These are phyloP conservation scores for Pseudopleuronectes americanus DNA, from an alignment of 2,797 vertebrate species.

Conservation along the genomic window DNA sequence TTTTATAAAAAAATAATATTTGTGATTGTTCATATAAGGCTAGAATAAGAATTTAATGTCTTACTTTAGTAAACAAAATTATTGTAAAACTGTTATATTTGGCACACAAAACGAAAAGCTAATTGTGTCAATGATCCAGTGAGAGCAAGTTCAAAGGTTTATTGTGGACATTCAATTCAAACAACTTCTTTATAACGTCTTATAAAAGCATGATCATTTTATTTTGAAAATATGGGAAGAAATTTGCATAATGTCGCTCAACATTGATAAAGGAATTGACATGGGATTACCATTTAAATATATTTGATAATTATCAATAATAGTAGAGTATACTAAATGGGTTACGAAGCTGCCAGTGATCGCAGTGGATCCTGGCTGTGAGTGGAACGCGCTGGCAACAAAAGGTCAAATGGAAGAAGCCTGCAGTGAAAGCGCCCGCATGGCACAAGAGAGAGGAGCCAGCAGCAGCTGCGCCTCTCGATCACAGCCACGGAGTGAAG, in stretches of 20 bases:
- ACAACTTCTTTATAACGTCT: not conserved
- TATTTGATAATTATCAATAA: constrained; percentile 7
- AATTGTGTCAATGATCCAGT: too few species aligned
- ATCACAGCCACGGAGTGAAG: constrained; percentile 44
- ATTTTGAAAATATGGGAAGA: not conserved
- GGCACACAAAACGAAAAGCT: not conserved
- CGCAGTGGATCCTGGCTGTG: constrained; percentile 22
- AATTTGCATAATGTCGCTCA: not conserved
- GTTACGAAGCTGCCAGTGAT: not conserved
- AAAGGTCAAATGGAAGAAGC: constrained; percentile 56
- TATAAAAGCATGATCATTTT: not conserved
- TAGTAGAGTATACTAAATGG: constrained; percentile 16
- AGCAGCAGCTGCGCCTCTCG: constrained; percentile 81
- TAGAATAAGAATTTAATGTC: not conserved
- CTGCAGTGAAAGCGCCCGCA: constrained; percentile 31
- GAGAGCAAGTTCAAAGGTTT: constrained; percentile 5
- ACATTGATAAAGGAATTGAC: not conserved
- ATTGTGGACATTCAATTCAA: not conserved
- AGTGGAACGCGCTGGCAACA: constrained; percentile 26
- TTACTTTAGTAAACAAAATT: not conserved
- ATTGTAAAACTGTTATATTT: not conserved
- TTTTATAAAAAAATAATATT: too few species aligned
- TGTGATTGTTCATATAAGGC: too few species aligned
- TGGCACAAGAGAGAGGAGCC: constrained; percentile 26
- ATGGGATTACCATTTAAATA: too few species aligned